Evolutionary conservation across 2,888 invertebrate species (phyloP).

Genomic region (Melinopterus prodromus): DNA sequence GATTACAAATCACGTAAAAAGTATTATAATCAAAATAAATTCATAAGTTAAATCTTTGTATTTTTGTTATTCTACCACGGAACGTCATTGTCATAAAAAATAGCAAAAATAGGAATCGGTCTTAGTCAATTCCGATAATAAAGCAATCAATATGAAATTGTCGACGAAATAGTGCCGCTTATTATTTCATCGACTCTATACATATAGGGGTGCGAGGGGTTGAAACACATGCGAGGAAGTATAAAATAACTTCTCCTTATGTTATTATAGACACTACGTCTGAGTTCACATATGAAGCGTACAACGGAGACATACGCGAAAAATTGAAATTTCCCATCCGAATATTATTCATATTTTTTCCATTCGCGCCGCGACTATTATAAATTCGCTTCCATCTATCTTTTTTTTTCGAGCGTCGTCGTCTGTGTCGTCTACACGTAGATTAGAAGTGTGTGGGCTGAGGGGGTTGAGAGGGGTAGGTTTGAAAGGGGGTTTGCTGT

Average conservation of each 20-base stretch:
- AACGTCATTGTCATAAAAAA: too few species aligned
- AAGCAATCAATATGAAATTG: too few species aligned
- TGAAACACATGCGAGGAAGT: conserved; percentile 4
- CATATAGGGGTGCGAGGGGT: not conserved
- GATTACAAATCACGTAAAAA: too few species aligned
- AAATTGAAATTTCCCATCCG: conserved; percentile 51
- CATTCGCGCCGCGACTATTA: conserved; percentile 49
- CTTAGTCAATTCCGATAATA: too few species aligned
- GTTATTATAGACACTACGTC: conserved; percentile 35
- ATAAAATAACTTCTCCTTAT: conserved; percentile 28
- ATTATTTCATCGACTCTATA: not conserved
- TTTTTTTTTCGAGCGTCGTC: conserved; percentile 47
- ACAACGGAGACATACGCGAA: conserved; percentile 36
- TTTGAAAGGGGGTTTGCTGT: not conserved
- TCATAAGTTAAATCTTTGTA: too few species aligned
- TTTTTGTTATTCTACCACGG: too few species aligned
- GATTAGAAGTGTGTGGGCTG: conserved; percentile 11
- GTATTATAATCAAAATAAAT: too few species aligned
- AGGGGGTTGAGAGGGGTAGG: conserved; percentile 6
- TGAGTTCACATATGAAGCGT: conserved; percentile 33
- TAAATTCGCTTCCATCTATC: conserved; percentile 56
- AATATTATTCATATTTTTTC: conserved; percentile 37
- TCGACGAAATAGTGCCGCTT: too few species aligned
- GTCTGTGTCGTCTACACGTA: conserved; percentile 32
- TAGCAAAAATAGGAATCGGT: too few species aligned